Conservation (phyloP, 2,888 invertebrate species). For the Fragum fragum region DNA sequence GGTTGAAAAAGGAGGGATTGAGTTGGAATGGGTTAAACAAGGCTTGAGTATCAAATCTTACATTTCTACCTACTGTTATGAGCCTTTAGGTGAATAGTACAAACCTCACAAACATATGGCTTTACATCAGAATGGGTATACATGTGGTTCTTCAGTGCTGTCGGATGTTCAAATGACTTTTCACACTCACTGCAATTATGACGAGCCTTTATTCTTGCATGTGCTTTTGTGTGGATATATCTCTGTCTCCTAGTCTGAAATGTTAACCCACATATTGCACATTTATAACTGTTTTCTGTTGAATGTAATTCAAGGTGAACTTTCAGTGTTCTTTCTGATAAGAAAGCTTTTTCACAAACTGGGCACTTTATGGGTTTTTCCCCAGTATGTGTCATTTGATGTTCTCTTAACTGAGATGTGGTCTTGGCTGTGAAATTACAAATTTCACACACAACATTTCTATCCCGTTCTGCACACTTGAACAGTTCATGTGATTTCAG, state of each 20-base stretch:
- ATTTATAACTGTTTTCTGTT: background rate
- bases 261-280: background rate
- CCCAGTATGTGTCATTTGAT: background rate
- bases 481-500: background rate
- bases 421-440: background rate
- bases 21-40: too few relatives aligned
- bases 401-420: background rate
- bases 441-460: background rate
- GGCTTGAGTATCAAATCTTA: too few relatives aligned
- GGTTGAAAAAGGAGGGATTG: too few relatives aligned
- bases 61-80: too few relatives aligned
- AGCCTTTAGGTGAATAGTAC: too few relatives aligned
- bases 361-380: background rate
- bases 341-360: background rate
- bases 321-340: background rate
- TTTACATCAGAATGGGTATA: background rate
- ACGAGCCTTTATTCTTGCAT: background rate
- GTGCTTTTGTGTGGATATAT: background rate
- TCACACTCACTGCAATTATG: background rate
- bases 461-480: background rate
- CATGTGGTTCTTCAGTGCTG: background rate
- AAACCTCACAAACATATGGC: background rate
- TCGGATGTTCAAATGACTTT: background rate
- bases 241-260: background rate
- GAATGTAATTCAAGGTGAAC: background rate